Percentiles rank a stretch among this genome's conserved stretches.
phyloP scores from a whole-genome alignment of 1,140 invertebrate species.

The Gonioctena quinquepunctata region DNA sequence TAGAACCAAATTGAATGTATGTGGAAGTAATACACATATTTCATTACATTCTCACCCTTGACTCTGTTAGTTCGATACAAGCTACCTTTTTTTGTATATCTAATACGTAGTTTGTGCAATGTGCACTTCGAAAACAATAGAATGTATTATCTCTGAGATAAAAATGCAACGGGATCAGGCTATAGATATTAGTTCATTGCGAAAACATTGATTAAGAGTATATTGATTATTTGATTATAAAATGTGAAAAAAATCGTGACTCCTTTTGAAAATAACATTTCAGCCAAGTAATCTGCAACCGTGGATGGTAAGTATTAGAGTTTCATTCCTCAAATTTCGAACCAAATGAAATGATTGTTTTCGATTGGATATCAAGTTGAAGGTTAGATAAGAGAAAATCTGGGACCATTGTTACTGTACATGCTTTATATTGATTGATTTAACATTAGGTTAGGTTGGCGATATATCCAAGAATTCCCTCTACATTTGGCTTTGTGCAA shows the following conservation, averaged over 20 bases:
- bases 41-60: background rate
- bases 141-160: constrained; percentile 12
- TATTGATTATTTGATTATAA: constrained; percentile 18
- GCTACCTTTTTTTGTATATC: too few species aligned
- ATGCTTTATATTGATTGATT: too few species aligned
- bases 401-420: too few species aligned
- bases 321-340: too few species aligned
- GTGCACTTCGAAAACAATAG: constrained; percentile 14
- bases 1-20: too few species aligned
- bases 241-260: background rate
- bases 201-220: background rate
- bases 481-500: too few species aligned
- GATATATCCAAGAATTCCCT: too few species aligned
- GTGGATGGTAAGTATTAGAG: constrained; percentile 1
- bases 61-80: background rate
- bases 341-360: too few species aligned
- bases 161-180: constrained; percentile 10
- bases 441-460: too few species aligned
- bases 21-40: too few species aligned
- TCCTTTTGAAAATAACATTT: background rate
- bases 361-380: too few species aligned
- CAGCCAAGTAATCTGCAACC: background rate
- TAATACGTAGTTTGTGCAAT: background rate
- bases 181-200: constrained; percentile 10
- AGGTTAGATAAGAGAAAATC: too few species aligned